Conservation (phyloP, 2,113 vertebrate species). For the Pipra filicauda region DNA sequence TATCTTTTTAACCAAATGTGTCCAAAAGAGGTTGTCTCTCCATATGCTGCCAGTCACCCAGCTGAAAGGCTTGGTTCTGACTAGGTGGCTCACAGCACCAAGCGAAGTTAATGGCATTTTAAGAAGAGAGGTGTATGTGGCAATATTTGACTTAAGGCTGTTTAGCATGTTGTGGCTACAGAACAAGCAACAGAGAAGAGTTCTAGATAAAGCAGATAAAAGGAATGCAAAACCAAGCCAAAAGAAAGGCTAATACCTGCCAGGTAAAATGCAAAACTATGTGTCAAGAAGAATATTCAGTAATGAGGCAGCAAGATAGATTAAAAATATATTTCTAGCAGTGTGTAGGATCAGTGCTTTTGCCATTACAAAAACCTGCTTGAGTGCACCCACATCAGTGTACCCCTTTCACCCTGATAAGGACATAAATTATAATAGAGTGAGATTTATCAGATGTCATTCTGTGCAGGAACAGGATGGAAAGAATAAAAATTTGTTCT, state of each 20-base stretch:
- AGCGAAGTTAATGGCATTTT: neutral
- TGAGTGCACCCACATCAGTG: neutral
- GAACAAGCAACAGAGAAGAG: neutral
- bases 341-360: neutral
- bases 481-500: neutral
- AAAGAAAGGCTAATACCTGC: constrained; percentile 26
- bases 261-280: constrained; percentile 25
- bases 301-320: neutral
- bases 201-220: constrained; percentile 42
- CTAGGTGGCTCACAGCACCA: constrained; percentile 22
- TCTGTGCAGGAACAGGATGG: neutral
- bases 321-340: neutral
- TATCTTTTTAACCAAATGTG: constrained; percentile 52
- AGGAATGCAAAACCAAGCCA: constrained; percentile 33
- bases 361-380: neutral
- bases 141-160: constrained; percentile 31
- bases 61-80: constrained; percentile 33
- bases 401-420: neutral
- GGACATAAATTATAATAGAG: neutral
- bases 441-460: neutral
- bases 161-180: neutral
- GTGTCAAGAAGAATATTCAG: neutral
- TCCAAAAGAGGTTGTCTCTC: constrained; percentile 40
- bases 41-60: constrained; percentile 49
- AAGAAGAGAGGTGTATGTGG: neutral